Evolutionary conservation across 1,140 invertebrate species (phyloP).

Genomic region (Brachionus asplanchnoidis): DNA sequence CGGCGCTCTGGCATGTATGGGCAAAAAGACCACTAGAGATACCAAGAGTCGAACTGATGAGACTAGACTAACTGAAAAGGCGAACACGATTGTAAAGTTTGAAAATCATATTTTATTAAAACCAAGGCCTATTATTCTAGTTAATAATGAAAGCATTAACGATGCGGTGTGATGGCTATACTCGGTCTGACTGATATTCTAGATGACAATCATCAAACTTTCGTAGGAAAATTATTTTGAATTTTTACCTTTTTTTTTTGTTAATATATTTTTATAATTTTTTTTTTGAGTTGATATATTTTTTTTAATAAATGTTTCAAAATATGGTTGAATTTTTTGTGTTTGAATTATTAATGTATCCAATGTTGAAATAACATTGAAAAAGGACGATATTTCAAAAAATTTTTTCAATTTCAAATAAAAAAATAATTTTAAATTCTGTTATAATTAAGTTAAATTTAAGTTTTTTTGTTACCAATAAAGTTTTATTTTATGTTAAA

Average conservation of each 20-base stretch:
- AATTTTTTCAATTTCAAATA: too few species aligned
- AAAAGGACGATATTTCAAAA: too few species aligned
- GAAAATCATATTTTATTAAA: slow-evolving; percentile 15
- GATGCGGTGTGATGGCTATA: background rate
- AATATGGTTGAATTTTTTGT: too few species aligned
- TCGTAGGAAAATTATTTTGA: background rate
- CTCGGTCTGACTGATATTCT: background rate
- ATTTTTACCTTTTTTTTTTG: background rate
- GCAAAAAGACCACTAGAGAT: background rate
- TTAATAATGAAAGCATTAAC: slow-evolving; percentile 32
- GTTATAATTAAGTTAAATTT: too few species aligned
- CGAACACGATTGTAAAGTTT: background rate
- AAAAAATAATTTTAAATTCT: too few species aligned
- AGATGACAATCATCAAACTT: background rate
- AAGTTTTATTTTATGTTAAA: too few species aligned
- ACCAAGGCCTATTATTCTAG: slow-evolving; percentile 11
- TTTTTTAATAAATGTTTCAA: background rate
- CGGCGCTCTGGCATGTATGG: background rate
- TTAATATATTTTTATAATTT: background rate
- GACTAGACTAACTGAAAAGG: background rate
- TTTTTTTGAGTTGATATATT: background rate
- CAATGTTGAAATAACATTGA: too few species aligned
- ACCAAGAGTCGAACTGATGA: background rate
- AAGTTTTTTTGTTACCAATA: too few species aligned
- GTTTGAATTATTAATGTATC: too few species aligned